Evolutionary conservation across 2,113 vertebrate genomes (phyloP).

Genomic region (Chloebia gouldiae): DNA sequence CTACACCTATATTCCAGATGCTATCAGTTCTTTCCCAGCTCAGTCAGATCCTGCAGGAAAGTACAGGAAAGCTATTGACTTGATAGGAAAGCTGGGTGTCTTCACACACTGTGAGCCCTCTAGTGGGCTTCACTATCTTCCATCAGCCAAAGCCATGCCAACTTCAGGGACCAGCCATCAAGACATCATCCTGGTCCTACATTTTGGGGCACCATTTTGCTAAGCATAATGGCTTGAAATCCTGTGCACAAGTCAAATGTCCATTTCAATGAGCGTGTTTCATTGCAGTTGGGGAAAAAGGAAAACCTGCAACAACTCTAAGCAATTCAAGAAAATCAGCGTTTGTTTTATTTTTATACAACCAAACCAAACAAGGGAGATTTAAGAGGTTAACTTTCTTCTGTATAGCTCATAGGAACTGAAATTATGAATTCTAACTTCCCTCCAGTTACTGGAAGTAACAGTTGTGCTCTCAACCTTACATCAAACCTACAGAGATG

Average conservation of each 20-base stretch:
- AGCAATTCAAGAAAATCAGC: not conserved
- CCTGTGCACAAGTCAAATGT: accelerated
- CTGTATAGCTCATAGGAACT: not conserved
- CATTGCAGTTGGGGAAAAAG: not conserved
- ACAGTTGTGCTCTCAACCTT: not conserved
- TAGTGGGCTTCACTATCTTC: not conserved
- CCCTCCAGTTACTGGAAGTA: not conserved
- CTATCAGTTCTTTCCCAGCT: not conserved
- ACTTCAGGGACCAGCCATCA: not conserved
- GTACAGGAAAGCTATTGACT: not conserved
- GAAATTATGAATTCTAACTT: not conserved
- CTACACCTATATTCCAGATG: not conserved
- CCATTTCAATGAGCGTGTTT: not conserved
- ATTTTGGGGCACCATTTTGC: not conserved
- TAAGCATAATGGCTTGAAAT: not conserved
- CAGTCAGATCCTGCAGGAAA: not conserved
- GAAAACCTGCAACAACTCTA: not conserved
- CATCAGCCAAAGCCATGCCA: not conserved
- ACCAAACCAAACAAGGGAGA: not conserved
- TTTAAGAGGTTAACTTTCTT: not conserved
- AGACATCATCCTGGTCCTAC: not conserved
- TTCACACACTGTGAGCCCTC: not conserved
- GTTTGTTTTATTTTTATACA: not conserved
- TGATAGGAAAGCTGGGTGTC: not conserved
- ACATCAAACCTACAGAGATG: not conserved